Percentiles rank a stretch among this genome's conserved stretches.
Conservation (phyloP, 2,113 vertebrate genomes). For the Herpetotheres cachinnans region DNA sequence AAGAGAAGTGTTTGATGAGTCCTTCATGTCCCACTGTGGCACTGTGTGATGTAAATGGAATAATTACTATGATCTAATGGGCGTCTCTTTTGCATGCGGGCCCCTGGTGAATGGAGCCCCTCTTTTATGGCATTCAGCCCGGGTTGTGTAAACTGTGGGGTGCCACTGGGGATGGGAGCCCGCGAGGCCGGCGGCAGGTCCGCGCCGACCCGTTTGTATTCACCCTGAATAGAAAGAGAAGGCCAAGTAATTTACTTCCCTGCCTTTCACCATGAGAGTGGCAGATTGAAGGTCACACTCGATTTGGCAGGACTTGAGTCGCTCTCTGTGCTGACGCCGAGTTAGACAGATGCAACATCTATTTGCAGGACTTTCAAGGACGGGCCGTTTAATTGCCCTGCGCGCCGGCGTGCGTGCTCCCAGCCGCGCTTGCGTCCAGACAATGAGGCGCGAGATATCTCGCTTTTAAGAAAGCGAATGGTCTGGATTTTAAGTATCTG, state of each 20-base stretch:
- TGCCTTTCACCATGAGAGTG: slow-evolving; percentile 72
- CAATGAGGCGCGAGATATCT: accelerated
- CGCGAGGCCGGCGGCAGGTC: slow-evolving; percentile 74
- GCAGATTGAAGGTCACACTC: slow-evolving; percentile 83
- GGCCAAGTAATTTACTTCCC: slow-evolving; percentile 67
- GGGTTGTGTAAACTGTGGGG: slow-evolving; percentile 76
- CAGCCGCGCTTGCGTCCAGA: neutral
- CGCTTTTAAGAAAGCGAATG: accelerated
- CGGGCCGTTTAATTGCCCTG: neutral
- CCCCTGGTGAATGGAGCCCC: slow-evolving; percentile 75
- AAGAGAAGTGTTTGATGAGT: slow-evolving; percentile 83
- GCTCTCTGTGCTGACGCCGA: slow-evolving; percentile 24
- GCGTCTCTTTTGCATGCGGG: slow-evolving; percentile 74
- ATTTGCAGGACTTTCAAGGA: neutral
- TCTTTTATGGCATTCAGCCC: slow-evolving; percentile 75
- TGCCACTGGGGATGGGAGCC: slow-evolving; percentile 74
- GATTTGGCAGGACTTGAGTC: slow-evolving; percentile 62
- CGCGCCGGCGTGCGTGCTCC: neutral
- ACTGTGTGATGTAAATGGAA: slow-evolving; percentile 80
- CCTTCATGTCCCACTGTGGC: slow-evolving; percentile 77
- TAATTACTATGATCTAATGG: slow-evolving; percentile 89
- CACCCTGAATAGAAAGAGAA: slow-evolving; percentile 72
- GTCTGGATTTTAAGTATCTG: accelerated
- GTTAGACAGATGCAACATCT: slow-evolving; percentile 61
- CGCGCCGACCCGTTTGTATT: slow-evolving; percentile 63